Base-by-base conservation (phyloP, 1,140 invertebrate species). In the Drosophila tropicalis region DNA sequence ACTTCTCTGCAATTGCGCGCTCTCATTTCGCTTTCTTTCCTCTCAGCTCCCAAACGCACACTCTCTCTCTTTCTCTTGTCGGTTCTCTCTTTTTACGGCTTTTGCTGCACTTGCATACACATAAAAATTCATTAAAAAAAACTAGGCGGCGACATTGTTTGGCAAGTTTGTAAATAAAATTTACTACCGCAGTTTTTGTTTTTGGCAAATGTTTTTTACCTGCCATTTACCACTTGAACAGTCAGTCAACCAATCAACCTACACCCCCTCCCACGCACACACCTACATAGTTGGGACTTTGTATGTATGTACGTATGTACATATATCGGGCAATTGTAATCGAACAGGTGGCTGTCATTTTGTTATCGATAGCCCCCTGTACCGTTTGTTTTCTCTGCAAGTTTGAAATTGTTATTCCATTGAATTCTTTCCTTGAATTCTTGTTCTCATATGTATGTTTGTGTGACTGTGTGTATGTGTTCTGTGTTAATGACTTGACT, bases 71-170 rank as follows among this genome's bases (percentile, higher is more conserved):
- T 72, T 78, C 54, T 82, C 62, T 76, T 74, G 73, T 66, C 69
- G 66, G 66, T 77, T 77, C 67, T 9, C 36, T 77, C 75, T 68
- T 76, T 67, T 25, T 29, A 29, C 66, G 47, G 65, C 44, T 22
- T 51, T 51, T 22, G 44, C 10, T 51, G 58, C 76, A 87, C 77
- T 90, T 78, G 84, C 84, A 87, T 89, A 39, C 10, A 87, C 83
- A 87, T 83, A 87, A 84, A 87, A 87, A 67, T 87, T 87, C 84
- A 87, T 87, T 86, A 83, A 87, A 87, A 87, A 87, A 78, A 29
- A 29, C 29, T 29, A 29, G 70, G 71, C 68, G 73, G 63, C 62
- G 58, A 36, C 64, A 54, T 36, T 34, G 44, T n/a, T n/a, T n/a
- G n/a, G n/a, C 60, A 57, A 71, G 79, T 69, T 86, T 76, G 82